Evolutionary conservation across 2,113 vertebrate genomes (phyloP).

Genomic region (Hippocampus barbouri): DNA sequence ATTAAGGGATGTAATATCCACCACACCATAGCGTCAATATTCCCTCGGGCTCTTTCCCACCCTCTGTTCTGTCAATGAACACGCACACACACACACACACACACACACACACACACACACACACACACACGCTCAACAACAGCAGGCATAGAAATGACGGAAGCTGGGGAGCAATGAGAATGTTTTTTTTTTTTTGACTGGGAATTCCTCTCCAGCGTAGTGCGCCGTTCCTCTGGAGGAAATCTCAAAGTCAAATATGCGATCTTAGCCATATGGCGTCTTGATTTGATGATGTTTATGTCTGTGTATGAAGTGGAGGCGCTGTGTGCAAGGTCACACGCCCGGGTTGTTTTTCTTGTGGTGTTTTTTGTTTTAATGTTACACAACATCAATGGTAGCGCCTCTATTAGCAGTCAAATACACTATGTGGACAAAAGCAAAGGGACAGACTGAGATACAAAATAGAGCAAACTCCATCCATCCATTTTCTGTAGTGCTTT

Average conservation of each 20-base stretch:
- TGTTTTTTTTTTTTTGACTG: conserved; percentile 53
- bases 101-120: not conserved
- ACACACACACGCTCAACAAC: conserved; percentile 25
- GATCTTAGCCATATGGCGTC: conserved; percentile 57
- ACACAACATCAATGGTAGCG: not conserved
- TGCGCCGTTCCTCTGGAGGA: conserved; percentile 44
- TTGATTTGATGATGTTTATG: conserved; percentile 6
- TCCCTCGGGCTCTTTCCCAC: conserved; percentile 19
- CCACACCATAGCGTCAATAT: conserved; percentile 42
- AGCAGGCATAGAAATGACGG: conserved; percentile 59
- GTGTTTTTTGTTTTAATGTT: not conserved
- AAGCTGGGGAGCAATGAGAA: conserved; percentile 63
- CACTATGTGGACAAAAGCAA: not conserved
- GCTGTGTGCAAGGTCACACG: conserved; percentile 45
- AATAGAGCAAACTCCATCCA: no score
- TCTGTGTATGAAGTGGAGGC: not conserved
- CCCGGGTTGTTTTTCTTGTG: not conserved
- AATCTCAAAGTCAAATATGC: conserved; percentile 67
- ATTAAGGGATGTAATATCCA: conserved; percentile 63
- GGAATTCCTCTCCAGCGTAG: conserved; percentile 44
- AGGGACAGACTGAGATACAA: not conserved
- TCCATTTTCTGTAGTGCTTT: no score
- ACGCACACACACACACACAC: conserved; percentile 15
- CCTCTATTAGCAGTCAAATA: not conserved
- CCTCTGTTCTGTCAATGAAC: not conserved